Evolutionary conservation across 2,888 invertebrate species (phyloP), one percentile per base, ranked within the genome.

Genomic region (Apodemia zela): DNA sequence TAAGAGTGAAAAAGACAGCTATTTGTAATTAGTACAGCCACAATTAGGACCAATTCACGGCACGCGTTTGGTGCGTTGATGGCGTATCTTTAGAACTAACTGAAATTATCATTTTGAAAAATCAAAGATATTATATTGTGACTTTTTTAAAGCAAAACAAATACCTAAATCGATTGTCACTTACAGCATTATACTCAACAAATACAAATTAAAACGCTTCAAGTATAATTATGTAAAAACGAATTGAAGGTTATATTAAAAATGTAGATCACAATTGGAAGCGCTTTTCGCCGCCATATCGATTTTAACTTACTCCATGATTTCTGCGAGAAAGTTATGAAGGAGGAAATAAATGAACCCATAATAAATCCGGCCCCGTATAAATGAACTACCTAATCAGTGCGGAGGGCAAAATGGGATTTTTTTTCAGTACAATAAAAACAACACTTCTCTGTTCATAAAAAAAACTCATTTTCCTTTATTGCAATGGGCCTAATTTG

Each of bases 391-490:
- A 69, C 70, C 70, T 73, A 89, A 90, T 89, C 88, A 89, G 83
- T 71, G 77, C 73, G 70, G 74, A 79, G 77, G 76, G 77, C 75
- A 72, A 74, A 72, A 78, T 77, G 64, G 57, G 61, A 64, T 79
- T 81, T 77, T 80, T 25, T 80, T 81, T 21, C n/a, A 78, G 73
- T 76, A 80, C 81, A 87, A 90, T 90, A 90, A 91, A 90, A 89
- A 85, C 86, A 88, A 85, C 84, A 82, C 83, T 86, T 85, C 77
- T 80, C 82, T 75, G 79, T 82, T 82, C 84, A 84, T 89, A 87
- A 89, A 89, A 85, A 85, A 90, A 85, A 75, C 89, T 89, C 89
- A 89, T 90, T 89, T 87, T 81, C 84, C 81, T 90, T 91, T 90
- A 90, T 90, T 87, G 88, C 89, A 84, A 75, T 76, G 74, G 72